Evolutionary conservation across 2,888 invertebrate species (phyloP), one percentile per base, ranked within the genome.

Genomic region (Diarsia dahlii): DNA sequence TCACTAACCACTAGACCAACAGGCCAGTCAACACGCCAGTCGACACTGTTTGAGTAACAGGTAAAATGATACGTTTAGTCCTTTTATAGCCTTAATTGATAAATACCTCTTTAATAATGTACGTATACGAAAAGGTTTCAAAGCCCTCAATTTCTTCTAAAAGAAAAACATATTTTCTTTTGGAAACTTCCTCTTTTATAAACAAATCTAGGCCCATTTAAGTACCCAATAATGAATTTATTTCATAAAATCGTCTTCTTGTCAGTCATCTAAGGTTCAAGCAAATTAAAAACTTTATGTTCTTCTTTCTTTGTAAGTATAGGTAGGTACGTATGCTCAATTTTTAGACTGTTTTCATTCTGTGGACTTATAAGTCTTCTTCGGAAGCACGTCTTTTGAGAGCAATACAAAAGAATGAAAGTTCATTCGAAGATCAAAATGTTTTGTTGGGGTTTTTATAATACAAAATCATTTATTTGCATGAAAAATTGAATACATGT

Each of bases 341-440:
- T 15, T 12, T 54, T 12, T 54, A 39, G 28, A 10, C 15, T 12
- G n/a, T 39, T 74, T 46, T 73, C n/a, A 20, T 60, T 78, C 10
- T 78, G 28, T 52, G 10, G 15, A 28, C 13, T 46, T 58, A 15
- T 67, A 78, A 58, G 56, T 15, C 56, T 76, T 58, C 18, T 15
- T 50, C 13, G 6, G 6, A 6, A 48, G 0, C n/a, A n/a, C 4
- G 3, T 28, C 18, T n/a, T 65, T 77, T 34, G 1, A 15, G 34
- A 48, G 20, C 23, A 74, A 76, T 10, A 28, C 28, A 28, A 28
- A 28, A 28, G 28, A 28, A 4, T 15, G 1, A 23, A 70, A 34
- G 8, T 56, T 48, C 15, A 23, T 13, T 20, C 5, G 1, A 23
- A 23, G 23, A 52, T 58, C 10, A 20, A 66, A 23, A 18, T 3